phyloP scores from a whole-genome alignment of 2,888 invertebrate species.

The Serrognathus titanus region DNA sequence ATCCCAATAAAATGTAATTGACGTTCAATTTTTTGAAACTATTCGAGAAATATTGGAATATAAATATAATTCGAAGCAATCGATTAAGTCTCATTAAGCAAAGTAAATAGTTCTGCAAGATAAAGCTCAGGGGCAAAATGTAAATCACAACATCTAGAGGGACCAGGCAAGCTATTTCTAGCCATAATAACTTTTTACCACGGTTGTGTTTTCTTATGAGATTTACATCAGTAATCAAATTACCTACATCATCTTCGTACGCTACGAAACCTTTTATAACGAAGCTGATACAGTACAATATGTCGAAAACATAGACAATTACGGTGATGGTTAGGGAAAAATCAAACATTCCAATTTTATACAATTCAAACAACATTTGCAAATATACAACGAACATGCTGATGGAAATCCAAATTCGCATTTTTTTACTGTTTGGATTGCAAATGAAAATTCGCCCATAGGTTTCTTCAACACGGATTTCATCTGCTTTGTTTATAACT shows the following conservation, averaged over 20 bases:
- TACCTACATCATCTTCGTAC: constrained; percentile 20
- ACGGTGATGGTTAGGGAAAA: constrained; percentile 12
- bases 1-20: constrained; percentile 7
- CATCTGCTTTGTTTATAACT: background rate
- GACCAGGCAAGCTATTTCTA: constrained; percentile 8
- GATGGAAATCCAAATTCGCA: constrained; percentile 11
- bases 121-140: background rate
- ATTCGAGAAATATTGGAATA: constrained; percentile 14
- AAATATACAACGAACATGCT: constrained; percentile 16
- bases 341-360: constrained; percentile 22
- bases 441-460: background rate
- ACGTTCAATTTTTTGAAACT: constrained; percentile 7
- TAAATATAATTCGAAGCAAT: constrained; percentile 13
- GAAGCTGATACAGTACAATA: constrained; percentile 18
- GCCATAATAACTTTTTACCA: constrained; percentile 10
- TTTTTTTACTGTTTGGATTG: constrained; percentile 9
- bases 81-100: constrained; percentile 18
- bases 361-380: constrained; percentile 19
- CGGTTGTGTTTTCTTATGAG: constrained; percentile 8
- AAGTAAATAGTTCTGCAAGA: constrained; percentile 2
- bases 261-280: constrained; percentile 17
- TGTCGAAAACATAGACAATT: constrained; percentile 18
- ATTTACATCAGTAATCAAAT: constrained; percentile 16
- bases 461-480: background rate
- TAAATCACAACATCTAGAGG: constrained; percentile 14